Evolutionary conservation across 2,888 invertebrate genomes (phyloP).

Genomic region (Tachina grossa): DNA sequence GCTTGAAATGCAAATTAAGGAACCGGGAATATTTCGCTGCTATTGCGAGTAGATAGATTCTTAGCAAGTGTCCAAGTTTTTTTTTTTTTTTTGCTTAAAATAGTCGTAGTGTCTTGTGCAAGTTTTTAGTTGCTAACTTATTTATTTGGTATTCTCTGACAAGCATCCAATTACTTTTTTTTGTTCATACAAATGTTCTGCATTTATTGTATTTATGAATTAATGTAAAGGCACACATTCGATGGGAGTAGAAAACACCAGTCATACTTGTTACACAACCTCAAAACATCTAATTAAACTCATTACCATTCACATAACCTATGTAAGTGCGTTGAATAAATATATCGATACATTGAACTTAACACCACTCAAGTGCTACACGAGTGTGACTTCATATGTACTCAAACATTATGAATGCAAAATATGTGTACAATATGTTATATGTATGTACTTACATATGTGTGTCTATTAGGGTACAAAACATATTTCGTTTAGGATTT

Average conservation of each 20-base stretch:
- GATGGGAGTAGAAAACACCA: conserved; percentile 38
- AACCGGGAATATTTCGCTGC: background rate
- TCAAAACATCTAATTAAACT: conserved; percentile 54
- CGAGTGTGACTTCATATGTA: conserved; percentile 22
- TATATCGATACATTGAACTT: conserved; percentile 57
- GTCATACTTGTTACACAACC: conserved; percentile 46
- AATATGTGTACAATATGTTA: background rate
- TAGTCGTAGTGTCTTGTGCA: no score
- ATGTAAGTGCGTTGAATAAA: conserved; percentile 39
- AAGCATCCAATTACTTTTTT: conserved; percentile 51
- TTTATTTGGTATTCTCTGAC: conserved; percentile 51
- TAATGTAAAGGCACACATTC: background rate
- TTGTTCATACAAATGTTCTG: conserved; percentile 19
- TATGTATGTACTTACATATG: background rate
- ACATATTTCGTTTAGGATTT: background rate
- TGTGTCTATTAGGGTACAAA: conserved; percentile 33
- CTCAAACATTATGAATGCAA: background rate
- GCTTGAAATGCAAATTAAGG: conserved; percentile 12
- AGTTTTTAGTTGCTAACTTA: background rate
- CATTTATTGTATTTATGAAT: conserved; percentile 5
- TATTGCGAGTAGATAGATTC: background rate
- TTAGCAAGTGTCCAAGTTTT: background rate
- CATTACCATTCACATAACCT: conserved; percentile 50
- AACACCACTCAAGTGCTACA: conserved; percentile 34
- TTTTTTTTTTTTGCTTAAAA: background rate